Conservation (phyloP, 2,888 invertebrate species). For the Yponomeuta sedellus region DNA sequence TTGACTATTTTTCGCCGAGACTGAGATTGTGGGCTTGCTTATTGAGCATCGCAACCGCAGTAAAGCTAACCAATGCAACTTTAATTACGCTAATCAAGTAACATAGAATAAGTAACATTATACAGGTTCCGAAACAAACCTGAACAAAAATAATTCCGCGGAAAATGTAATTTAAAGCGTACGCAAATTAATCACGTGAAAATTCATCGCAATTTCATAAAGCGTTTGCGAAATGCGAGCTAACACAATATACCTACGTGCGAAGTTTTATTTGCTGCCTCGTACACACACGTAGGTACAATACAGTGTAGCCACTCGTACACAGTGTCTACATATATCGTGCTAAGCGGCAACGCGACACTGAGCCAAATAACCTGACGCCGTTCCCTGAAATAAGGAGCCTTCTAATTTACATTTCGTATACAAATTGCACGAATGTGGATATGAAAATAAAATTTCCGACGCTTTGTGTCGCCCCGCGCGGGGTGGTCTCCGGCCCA, state of each 20-base stretch:
- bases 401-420: constrained; percentile 73
- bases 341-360: constrained; percentile 47
- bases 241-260: constrained; percentile 30
- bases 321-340: constrained; percentile 36
- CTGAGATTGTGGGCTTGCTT: no score
- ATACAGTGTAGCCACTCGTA: background rate
- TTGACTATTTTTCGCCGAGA: no score
- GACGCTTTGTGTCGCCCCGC: constrained; percentile 61
- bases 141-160: no score
- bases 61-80: no score
- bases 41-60: no score
- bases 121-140: no score
- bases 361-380: constrained; percentile 66
- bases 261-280: background rate
- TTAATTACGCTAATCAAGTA: no score
- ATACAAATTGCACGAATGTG: constrained; percentile 72
- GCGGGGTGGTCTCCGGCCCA: constrained; percentile 51
- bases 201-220: constrained; percentile 44
- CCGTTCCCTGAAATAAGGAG: constrained; percentile 62
- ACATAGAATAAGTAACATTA: no score
- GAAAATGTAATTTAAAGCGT: background rate
- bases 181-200: constrained; percentile 25
- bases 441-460: constrained; percentile 71
- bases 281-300: background rate
- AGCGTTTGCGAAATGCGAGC: constrained; percentile 39